These are phyloP conservation scores for Bettongia penicillata DNA, from an alignment of 2,113 vertebrate species.

Conservation along the genomic window DNA sequence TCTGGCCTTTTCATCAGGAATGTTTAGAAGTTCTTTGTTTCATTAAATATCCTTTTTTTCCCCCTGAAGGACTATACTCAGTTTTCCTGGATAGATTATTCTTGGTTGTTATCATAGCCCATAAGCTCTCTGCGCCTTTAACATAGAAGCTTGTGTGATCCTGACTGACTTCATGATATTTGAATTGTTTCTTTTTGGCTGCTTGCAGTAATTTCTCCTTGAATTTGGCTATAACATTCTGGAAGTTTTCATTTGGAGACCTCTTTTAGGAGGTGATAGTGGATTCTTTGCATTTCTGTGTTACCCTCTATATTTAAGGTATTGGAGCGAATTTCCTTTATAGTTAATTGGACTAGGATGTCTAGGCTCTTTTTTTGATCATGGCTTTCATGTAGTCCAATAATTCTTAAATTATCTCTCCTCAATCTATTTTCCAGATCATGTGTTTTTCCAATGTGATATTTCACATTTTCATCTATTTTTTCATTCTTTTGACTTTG, in stretches of 20 bases:
- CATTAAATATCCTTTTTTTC: background rate
- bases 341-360: too few species aligned
- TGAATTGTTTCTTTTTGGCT: background rate
- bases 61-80: background rate
- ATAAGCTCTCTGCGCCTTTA: background rate
- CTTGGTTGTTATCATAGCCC: background rate
- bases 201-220: background rate
- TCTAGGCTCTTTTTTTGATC: too few species aligned
- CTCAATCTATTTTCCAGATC: background rate
- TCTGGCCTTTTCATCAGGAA: background rate
- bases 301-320: background rate
- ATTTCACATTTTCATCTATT: background rate
- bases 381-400: too few species aligned
- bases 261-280: background rate
- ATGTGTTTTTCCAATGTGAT: background rate
- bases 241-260: background rate
- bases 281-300: background rate
- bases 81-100: background rate
- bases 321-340: background rate
- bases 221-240: background rate
- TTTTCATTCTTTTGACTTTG: background rate
- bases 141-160: background rate
- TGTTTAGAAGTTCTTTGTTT: background rate
- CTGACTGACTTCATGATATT: background rate
- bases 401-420: too few species aligned